Percentiles rank a stretch among this genome's conserved stretches.
phyloP scores from a whole-genome alignment of 2,888 invertebrate genomes.

The Parnassius orleans region DNA sequence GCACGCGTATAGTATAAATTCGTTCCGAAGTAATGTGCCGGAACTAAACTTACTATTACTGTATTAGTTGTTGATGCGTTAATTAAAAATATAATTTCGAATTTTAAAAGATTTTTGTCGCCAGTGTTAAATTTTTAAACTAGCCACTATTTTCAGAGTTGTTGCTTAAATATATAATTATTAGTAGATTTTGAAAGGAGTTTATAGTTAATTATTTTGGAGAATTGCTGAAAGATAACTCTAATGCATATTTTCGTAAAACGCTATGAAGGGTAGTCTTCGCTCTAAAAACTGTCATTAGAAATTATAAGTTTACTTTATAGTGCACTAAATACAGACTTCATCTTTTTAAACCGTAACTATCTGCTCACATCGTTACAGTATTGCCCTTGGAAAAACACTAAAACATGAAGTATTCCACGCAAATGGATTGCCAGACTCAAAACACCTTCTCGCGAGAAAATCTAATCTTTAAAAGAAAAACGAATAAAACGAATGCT shows the following conservation, averaged over 20 bases:
- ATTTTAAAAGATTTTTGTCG: neutral
- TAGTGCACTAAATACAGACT: too few relatives aligned
- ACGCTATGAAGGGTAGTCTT: too few relatives aligned
- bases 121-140: neutral
- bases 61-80: neutral
- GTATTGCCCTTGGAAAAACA: too few relatives aligned
- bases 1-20: neutral
- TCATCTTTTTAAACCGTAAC: too few relatives aligned
- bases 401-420: too few relatives aligned
- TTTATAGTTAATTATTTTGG: conserved; percentile 55
- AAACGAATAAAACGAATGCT: conserved; percentile 53
- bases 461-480: conserved; percentile 63
- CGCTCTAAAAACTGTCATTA: too few relatives aligned
- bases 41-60: neutral
- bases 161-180: neutral
- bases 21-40: too few relatives aligned
- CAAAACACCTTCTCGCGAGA: conserved; percentile 47
- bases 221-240: conserved; percentile 50
- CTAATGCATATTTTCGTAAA: too few relatives aligned
- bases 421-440: too few relatives aligned
- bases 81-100: neutral
- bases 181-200: conserved; percentile 29
- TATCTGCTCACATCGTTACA: too few relatives aligned
- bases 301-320: too few relatives aligned
- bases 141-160: neutral